Evolutionary conservation across 2,888 invertebrate genomes (phyloP), one percentile per base, ranked within the genome.

Genomic region (Archips xylosteana): DNA sequence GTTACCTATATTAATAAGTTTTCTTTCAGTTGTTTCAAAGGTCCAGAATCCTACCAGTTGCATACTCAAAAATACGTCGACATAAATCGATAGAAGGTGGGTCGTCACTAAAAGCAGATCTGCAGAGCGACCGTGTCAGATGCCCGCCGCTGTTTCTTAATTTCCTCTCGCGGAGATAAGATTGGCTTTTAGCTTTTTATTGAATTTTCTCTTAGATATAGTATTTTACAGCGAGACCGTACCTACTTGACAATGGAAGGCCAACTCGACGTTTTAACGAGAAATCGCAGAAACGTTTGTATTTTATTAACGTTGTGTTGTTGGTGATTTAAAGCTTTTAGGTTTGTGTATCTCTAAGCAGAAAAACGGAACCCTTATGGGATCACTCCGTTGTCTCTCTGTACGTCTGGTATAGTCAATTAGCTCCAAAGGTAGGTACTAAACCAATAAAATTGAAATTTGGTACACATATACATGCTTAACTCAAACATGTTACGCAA

Each of bases 161-260:
- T 94, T 94, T 94, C 94, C 94, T 94, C 90, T 90, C 84, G 84
- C 85, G 77, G 83, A 92, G 94, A 94, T 94, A 94, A 94, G 94
- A 94, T 93, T 94, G 93, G 94, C 94, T 94, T 94, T 94, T 92
- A 93, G 94, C 91, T 94, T 94, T 94, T 94, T 94, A 94, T 94
- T 94, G 93, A 94, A 92, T 94, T 94, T 93, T 92, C 93, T 92
- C 89, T 89, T 89, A 90, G 87, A 87, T 87, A 87, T 79, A 85
- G 84, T 89, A 88, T 87, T 91, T 92, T 90, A 91, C 88, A 89
- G 64, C 68, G 6, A 10, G 45, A 42, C 63, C 63, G 72, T 68
- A 61, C 54, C 71, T 71, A 62, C 66, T 73, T 54, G 61, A 74
- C 69, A 74, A 74, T 70, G 74, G 60, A 64, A 64, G 36, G 74